Percentiles rank a stretch among this genome's conserved stretches.
Conservation (phyloP, 2,888 invertebrate genomes). For the Nemotelus nigrinus region DNA sequence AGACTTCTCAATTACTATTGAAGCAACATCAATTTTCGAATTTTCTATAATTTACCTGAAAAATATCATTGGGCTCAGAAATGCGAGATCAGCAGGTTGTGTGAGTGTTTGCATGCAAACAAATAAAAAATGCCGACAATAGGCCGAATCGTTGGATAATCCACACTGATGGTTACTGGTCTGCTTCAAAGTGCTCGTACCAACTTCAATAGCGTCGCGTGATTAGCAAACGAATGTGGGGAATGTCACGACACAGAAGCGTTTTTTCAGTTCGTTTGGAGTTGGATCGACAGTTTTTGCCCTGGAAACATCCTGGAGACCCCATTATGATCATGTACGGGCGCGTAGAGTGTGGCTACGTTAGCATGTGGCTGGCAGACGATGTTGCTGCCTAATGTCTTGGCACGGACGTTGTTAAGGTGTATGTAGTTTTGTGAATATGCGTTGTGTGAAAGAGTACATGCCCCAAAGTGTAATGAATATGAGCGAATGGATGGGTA, state of each 20-base stretch:
- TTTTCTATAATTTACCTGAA: constrained; percentile 40
- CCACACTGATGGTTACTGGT: not conserved
- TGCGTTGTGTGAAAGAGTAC: not conserved
- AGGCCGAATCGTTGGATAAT: constrained; percentile 17
- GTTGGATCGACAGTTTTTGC: constrained; percentile 25
- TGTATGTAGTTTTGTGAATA: not conserved
- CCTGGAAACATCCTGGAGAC: constrained; percentile 36
- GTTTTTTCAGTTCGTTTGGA: not conserved
- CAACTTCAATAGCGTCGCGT: constrained; percentile 16
- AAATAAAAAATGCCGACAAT: not conserved
- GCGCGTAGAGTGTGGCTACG: not conserved
- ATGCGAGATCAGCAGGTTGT: not conserved
- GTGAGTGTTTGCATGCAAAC: not conserved
- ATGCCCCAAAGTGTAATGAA: constrained; percentile 23
- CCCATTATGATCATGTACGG: constrained; percentile 29
- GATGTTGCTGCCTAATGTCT: constrained; percentile 30
- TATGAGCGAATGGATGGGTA: constrained; percentile 33
- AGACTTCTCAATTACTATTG: constrained; percentile 2
- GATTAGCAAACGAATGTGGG: constrained; percentile 32
- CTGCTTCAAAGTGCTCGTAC: not conserved
- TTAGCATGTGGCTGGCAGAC: constrained; percentile 44
- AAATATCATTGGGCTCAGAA: constrained; percentile 14
- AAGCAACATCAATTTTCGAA: constrained; percentile 30
- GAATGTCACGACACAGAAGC: constrained; percentile 43
- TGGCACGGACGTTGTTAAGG: not conserved